Base-by-base conservation (phyloP, 2,888 invertebrate species). In the Unio pictorum region DNA sequence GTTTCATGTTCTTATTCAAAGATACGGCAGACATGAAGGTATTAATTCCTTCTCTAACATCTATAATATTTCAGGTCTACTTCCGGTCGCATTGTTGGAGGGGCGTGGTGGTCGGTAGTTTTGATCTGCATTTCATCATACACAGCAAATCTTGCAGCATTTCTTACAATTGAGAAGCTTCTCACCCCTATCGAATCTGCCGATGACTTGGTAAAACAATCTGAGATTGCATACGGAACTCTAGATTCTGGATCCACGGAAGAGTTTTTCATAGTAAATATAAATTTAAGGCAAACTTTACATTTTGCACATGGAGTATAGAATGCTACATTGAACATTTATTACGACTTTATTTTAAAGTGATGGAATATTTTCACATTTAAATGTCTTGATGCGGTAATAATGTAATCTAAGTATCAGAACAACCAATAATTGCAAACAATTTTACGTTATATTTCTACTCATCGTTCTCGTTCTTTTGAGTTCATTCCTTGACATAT, bases 51-150 rank as follows among this genome's bases (percentile, higher is more conserved):
- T 45, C 3, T 45, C 45, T 15, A 11, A 2, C 45, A 45, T 45
- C 45, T 45, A 15, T 45, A 11, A 11, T 73, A 55, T 74, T 76
- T 17, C 86, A 93, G 95, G 88, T 95, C 95, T 4, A 93, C 96
- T 76, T 96, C 96, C 0, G 97, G 96, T 6, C 93, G 99, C 72
- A 98, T 99, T 85, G 98, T 98, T 2, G 97, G 98, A 63, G 96
- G 96, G 63, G 98, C 98, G 1, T 99, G 99, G 99, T 99, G 99
- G 98, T 99, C 99, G 91, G 99, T 99, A 91, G 98, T 98, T 0
- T 92, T 99, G 78, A 99, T 99, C 86, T 93, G 98, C 71, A 96
- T 98, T 77, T 98, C 98, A 68, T 98, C 98, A 30, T 99, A 99
- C 90, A 99, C 99, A 62, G 99, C 99, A 69, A 99, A 99, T 91